Base-by-base conservation (phyloP, 2,113 vertebrate genomes). In the Salvelinus alpinus region DNA sequence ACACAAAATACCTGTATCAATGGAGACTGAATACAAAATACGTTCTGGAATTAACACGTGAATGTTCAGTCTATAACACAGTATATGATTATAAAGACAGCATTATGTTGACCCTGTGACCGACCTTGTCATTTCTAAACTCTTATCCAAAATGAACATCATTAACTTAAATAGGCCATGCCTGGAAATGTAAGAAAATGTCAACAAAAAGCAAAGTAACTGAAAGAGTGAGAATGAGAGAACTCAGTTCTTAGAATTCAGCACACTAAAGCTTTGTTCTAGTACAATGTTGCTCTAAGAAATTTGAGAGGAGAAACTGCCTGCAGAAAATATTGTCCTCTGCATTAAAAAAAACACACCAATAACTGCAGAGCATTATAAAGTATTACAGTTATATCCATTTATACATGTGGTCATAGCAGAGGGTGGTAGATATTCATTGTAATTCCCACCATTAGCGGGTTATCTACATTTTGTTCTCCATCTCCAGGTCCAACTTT, bases 191-290 rank as follows among this genome's bases (percentile, higher is more conserved):
- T 44, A 44, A 44, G 38, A 44, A 38, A 38, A 38, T 83, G 82
- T 85, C 84, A 88, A 86, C 88, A 88, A 51, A 80, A 79, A 78
- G 70, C 62, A 85, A 85, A 44, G 38, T 11, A 2, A 44, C 7
- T 74, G 47, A 68, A 82, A 79, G 70, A 76, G 1, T 18, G n/a
- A 64, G 9, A 0, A 31, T 74, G 47, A 73, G 59, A 34, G 1
- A 34, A 34, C 34, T 34, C 31, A 74, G 9, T 74, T 51, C 59
- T 64, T 20, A 8, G 78, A 75, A 44, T 1, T 20, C 51, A 71
- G 60, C 73, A 81, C 67, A 70, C 48, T 82, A 88, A 87, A 87
- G 82, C 86, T 82, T 54, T 86, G 76, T 64, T 66, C 1, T 69
- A 80, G 72, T 75, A 57, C 65, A 84, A 80, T 74, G 57, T 59